These are phyloP conservation scores for Phlogophora meticulosa DNA, from an alignment of 2,888 invertebrate genomes.

Conservation along the genomic window DNA sequence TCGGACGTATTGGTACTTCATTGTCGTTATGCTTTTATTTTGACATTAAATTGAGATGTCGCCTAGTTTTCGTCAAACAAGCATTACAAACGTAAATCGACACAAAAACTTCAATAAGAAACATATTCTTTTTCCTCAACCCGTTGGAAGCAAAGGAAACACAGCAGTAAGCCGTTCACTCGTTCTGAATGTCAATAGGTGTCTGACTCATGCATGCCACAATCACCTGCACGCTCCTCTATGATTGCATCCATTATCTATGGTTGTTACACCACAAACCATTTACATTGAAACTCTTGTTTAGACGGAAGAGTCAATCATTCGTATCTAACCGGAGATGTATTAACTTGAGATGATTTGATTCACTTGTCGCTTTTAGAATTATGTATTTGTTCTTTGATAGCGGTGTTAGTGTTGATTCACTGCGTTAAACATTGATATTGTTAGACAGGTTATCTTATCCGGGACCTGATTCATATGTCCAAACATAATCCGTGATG, in stretches of 20 bases:
- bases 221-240: slow-evolving; percentile 73
- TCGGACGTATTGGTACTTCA: too few relatives aligned
- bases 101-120: slow-evolving; percentile 21
- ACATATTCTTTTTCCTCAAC: slow-evolving; percentile 46
- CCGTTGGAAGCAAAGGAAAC: slow-evolving; percentile 61
- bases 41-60: too few relatives aligned
- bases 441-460: slow-evolving; percentile 66
- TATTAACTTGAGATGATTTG: slow-evolving; percentile 8
- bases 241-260: slow-evolving; percentile 64
- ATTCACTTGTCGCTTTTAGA: slow-evolving; percentile 12
- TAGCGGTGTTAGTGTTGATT: slow-evolving; percentile 53
- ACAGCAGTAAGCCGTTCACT: slow-evolving; percentile 54
- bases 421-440: slow-evolving; percentile 55
- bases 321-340: slow-evolving; percentile 28
- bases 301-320: slow-evolving; percentile 33
- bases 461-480: slow-evolving; percentile 68
- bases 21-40: too few relatives aligned
- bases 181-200: slow-evolving; percentile 78
- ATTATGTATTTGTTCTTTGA: slow-evolving; percentile 11
- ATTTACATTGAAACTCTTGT: slow-evolving; percentile 62
- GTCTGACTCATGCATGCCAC: slow-evolving; percentile 71
- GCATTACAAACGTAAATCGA: slow-evolving; percentile 1
- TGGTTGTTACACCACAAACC: slow-evolving; percentile 44
- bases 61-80: too few relatives aligned
- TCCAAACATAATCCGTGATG: slow-evolving; percentile 61